Evolutionary conservation across 23 tunicate species (phyloP), one percentile per base, ranked within the genome.

Genomic region (Corella eumyota): DNA sequence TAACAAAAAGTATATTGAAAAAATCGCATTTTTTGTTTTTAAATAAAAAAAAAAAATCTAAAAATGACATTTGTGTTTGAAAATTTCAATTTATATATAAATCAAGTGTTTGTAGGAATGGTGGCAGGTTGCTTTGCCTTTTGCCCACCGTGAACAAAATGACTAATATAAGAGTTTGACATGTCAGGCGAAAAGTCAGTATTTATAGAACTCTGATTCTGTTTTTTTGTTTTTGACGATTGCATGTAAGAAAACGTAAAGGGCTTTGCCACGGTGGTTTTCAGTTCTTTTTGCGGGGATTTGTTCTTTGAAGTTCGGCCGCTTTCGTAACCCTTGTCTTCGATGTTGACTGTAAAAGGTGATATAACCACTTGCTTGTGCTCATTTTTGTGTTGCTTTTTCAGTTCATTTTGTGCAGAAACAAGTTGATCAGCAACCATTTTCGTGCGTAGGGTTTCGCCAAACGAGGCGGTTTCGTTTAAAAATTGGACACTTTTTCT

Each of bases 181-280:
- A n/a, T n/a, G n/a, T n/a, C n/a, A n/a, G n/a, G n/a, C n/a, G n/a
- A n/a, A n/a, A n/a, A n/a, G n/a, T n/a, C n/a, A n/a, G n/a, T n/a
- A n/a, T n/a, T n/a, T n/a, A n/a, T n/a, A n/a, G n/a, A n/a, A n/a
- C n/a, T n/a, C n/a, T n/a, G n/a, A n/a, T n/a, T n/a, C n/a, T n/a
- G n/a, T n/a, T n/a, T n/a, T n/a, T 54, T 54, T 7, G 27, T 54
- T 26, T 54, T 54, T 32, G 60, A 44, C 9, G 73, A 75, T 15
- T 58, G 77, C 26, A 75, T 46, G 60, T 75, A 75, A 3, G 82
- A 75, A 38, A 75, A 75, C 17, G 82, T 75, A 52, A 51, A 75
- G 19, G 82, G 73, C 32, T 65, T 65, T 6, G 82, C 57, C 26
- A 66, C 58, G 28, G 23, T 62, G 6, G 11, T 51, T 26, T 62